These are phyloP conservation scores for Vespertilio murinus DNA, from an alignment of 2,797 vertebrate species.

Conservation along the genomic window DNA sequence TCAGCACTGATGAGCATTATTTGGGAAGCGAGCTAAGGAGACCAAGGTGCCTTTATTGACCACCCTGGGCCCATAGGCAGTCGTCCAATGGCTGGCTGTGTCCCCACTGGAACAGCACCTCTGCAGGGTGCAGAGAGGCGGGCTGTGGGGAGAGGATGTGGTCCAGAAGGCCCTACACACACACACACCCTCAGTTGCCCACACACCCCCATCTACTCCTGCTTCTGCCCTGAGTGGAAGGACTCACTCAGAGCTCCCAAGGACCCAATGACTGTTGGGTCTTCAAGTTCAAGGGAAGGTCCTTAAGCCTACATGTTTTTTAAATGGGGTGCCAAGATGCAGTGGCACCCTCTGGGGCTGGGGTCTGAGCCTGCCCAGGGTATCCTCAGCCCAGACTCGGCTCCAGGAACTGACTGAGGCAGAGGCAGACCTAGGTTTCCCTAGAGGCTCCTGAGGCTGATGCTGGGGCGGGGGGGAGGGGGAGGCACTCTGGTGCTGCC, in stretches of 20 bases:
- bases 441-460: neutral
- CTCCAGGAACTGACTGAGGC: neutral
- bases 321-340: neutral
- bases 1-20: neutral
- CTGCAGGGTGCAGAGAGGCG: neutral
- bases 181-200: neutral
- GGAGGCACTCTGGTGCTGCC: no score
- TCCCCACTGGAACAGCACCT: no score
- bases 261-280: neutral
- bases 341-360: neutral
- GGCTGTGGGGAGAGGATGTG: neutral
- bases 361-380: rapidly evolving
- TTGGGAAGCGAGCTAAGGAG: neutral
- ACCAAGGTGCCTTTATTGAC: neutral
- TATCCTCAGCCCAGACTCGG: neutral
- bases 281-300: neutral
- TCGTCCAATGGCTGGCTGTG: neutral
- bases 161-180: rapidly evolving
- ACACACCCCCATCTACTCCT: neutral
- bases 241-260: neutral
- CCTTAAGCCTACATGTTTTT: neutral
- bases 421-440: neutral
- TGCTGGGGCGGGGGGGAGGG: no score
- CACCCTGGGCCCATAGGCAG: neutral
- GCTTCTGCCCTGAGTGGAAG: neutral